Percentiles rank a stretch among this genome's conserved stretches.
phyloP scores from a whole-genome alignment of 92 coral and sea anemone species.

The Siderastrea radians region DNA sequence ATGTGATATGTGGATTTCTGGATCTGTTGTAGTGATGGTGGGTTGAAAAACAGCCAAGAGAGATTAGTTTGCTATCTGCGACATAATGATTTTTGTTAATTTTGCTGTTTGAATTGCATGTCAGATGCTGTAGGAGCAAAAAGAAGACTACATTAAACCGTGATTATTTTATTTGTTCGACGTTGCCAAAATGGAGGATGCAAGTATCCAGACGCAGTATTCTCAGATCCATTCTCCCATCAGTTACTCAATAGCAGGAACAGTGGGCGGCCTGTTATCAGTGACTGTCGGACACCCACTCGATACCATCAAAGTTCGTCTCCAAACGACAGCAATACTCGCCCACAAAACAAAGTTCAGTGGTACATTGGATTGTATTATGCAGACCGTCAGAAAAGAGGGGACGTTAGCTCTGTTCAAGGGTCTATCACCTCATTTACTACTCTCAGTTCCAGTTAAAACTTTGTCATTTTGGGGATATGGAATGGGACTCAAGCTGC shows the following conservation, averaged over 20 bases:
- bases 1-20: too few relatives aligned
- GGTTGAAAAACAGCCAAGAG: too few relatives aligned
- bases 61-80: too few relatives aligned
- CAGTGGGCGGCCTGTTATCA: slow-evolving; percentile 85
- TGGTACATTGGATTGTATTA: slow-evolving; percentile 83
- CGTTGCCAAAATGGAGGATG: background rate
- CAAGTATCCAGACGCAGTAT: background rate
- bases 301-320: slow-evolving; percentile 95
- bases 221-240: slow-evolving; percentile 66
- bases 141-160: too few relatives aligned
- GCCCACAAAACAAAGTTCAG: slow-evolving; percentile 69
- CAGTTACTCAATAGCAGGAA: slow-evolving; percentile 89
- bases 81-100: too few relatives aligned
- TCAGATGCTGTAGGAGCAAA: too few relatives aligned
- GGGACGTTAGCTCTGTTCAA: slow-evolving; percentile 84
- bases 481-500: slow-evolving; percentile 82
- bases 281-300: slow-evolving; percentile 91
- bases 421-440: slow-evolving; percentile 90
- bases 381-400: slow-evolving; percentile 77
- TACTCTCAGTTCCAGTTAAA: slow-evolving; percentile 79
- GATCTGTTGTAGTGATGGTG: too few relatives aligned
- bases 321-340: slow-evolving; percentile 79
- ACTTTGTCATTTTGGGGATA: slow-evolving; percentile 84
- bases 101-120: too few relatives aligned
- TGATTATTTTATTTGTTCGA: background rate